Base-by-base conservation (phyloP, 2,888 invertebrate species). In the Campoplex capitator region DNA sequence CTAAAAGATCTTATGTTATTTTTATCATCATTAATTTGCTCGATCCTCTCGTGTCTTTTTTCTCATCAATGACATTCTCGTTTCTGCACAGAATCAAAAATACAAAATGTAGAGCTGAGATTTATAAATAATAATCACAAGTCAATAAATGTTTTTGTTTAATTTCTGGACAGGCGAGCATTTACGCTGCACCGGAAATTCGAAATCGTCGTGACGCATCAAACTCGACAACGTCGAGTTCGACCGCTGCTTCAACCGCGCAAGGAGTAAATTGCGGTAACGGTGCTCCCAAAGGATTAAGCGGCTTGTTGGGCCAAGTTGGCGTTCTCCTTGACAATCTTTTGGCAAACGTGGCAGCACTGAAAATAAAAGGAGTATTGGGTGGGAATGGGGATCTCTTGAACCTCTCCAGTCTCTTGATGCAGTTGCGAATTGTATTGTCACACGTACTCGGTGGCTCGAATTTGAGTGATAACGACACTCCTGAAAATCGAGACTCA, bases 281-380 rank as follows among this genome's bases (percentile, higher is more conserved):
- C 1, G 62, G 23, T 6, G 3, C 80, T 2, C 16, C 28, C 18
- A 23, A 13, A 11, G 80, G 80, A 28, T 11, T 86, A 2, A 51
- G 18, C 7, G 82, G 56, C 1, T 11, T 75, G 3, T 74, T 87
- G 81, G 0, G 3, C 38, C 45, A 75, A 38, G 11, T 87, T 18
- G 82, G 84, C 11, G 78, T 78, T 65, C 77, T 87, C 7, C 42
- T 87, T 9, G 82, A 70, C 58, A 78, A 78, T 13, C 4, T 87
- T 56, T 23, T 87, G 45, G 58, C 32, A 32, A 87, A 84, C 23
- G 9, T 87, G 1, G 42, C 6, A 4, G 0, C 2, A 0, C 11
- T 87, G 3, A 58, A 38, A 4, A 3, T 38, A 1, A 35, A 18
- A 6, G 67, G 71, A 11, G 8, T 80, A 28, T n/a, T 54, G 1